Base-by-base conservation (phyloP, 2,797 vertebrate genomes). In the Coendou prehensilis region DNA sequence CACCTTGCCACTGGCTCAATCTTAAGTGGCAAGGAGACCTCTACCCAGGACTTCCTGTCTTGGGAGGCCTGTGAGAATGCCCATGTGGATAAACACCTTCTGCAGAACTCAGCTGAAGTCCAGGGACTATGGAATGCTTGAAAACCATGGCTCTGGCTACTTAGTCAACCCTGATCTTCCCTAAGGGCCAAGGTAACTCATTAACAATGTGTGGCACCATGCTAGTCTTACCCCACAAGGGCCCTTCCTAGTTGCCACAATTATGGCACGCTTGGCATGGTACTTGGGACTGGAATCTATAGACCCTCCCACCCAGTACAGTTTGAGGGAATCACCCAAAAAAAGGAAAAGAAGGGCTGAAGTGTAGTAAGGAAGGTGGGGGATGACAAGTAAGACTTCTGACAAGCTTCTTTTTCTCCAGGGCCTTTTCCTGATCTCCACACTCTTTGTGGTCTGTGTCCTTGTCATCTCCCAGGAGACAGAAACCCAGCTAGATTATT, bases 1-100 rank as follows among this genome's bases (percentile, higher is more conserved):
- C 96, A 52, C 76, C 96, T 91, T 98, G 98, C 63, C 98, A 96
- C 78, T 96, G 96, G 94, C 87, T 98, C 92, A 98, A 98, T 84
- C 67, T 98, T 98, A 85, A 98, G 84, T 28, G 78, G 71, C 33
- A 96, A 63, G 45, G 97, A 98, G 85, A 85, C 83, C 23, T 59
- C 86, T 56, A 59, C 92, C 15, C 96, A 98, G 52, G 98, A 98
- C 5, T 96, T 96, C 14, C 37, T 85, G 56, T 23, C 95, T 89
- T 98, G 82, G 91, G 92, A 98, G 57, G 45, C 26, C 30, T 97
- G 52, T 93, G 94, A 97, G 79, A 95, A 94, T 28, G 67, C 73
- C 4, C 82, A 93, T 4, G 15, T n/a, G 1, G 87, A 96, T 54
- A 37, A 96, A 17, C 41, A 33, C 47, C 88, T 96, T 85, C 95